A percentile compares a stretch with the other conserved stretches of the same genome.
These are phyloP conservation scores for Halocynthia roretzi DNA, from an alignment of 23 tunicate species.

Conservation along the genomic window DNA sequence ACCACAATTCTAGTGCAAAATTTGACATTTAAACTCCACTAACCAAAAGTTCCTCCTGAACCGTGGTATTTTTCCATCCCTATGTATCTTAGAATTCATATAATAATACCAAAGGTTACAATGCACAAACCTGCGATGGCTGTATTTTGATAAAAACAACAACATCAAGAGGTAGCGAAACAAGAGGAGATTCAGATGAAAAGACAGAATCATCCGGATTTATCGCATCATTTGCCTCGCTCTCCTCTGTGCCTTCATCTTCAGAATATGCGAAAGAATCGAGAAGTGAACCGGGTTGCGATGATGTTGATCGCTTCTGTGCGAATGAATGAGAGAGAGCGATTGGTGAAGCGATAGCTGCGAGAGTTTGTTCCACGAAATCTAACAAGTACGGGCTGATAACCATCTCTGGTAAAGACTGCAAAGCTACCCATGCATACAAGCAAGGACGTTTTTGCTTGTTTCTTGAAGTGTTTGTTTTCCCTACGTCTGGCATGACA, in stretches of 20 bases:
- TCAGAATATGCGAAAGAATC: slow-evolving; percentile 13
- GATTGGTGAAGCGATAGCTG: not conserved
- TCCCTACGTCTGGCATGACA: not conserved
- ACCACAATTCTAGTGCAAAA: too few relatives aligned
- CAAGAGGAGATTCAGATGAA: slow-evolving; percentile 26
- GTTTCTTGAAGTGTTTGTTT: slow-evolving; percentile 1
- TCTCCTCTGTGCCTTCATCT: slow-evolving; percentile 20
- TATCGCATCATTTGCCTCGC: slow-evolving; percentile 46
- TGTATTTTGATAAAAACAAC: slow-evolving; percentile 77
- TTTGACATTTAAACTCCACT: too few relatives aligned
- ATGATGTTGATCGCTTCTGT: slow-evolving; percentile 3
- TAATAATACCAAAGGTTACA: not conserved
- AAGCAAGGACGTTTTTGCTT: slow-evolving; percentile 37
- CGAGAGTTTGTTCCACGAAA: slow-evolving; percentile 79
- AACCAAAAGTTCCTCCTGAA: not conserved
- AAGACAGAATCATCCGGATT: slow-evolving; percentile 38
- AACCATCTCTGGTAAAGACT: slow-evolving; percentile 86
- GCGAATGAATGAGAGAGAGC: not conserved
- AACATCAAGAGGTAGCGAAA: slow-evolving; percentile 92
- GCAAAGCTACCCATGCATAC: slow-evolving; percentile 48
- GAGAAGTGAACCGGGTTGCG: slow-evolving; percentile 5
- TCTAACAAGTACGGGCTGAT: slow-evolving; percentile 91
- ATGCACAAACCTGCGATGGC: slow-evolving; percentile 47
- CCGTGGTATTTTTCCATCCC: not conserved
- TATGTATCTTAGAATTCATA: not conserved